These are phyloP conservation scores for Graptemys geographica DNA, from an alignment of 2,797 vertebrate species.

Conservation along the genomic window DNA sequence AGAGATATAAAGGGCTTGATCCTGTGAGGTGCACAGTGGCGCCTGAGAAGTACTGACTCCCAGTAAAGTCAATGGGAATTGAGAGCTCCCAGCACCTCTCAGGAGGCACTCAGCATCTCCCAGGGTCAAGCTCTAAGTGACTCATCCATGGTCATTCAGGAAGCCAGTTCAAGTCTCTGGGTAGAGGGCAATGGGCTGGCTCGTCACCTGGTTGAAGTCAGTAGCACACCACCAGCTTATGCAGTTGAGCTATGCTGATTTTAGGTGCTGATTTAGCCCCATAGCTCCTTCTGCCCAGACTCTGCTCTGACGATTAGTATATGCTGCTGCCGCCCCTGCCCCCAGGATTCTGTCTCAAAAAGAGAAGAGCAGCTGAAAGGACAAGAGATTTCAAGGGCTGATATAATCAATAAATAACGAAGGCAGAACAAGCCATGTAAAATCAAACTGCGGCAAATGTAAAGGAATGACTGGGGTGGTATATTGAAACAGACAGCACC, in stretches of 20 bases:
- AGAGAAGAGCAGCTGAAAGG: background rate
- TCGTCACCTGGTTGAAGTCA: background rate
- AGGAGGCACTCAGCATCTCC: background rate
- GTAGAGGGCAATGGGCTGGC: background rate
- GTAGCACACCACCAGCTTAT: fast-evolving
- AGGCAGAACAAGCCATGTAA: constrained; percentile 35
- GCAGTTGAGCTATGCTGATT: background rate
- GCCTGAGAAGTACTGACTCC: background rate
- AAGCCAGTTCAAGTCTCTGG: background rate
- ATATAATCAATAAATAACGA: constrained; percentile 41
- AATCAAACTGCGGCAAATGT: constrained; percentile 24
- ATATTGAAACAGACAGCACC: constrained; percentile 66
- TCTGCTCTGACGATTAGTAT: background rate
- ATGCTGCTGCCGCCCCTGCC: background rate
- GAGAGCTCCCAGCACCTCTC: background rate
- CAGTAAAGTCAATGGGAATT: background rate
- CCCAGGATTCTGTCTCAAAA: background rate
- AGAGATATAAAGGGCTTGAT: background rate
- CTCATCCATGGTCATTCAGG: background rate
- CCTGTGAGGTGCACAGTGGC: background rate
- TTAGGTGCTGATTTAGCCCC: background rate
- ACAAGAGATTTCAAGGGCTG: background rate
- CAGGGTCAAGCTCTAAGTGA: background rate
- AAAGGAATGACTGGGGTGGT: constrained; percentile 18
- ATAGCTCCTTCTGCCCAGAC: background rate